phyloP scores from a whole-genome alignment of 2,113 vertebrate genomes.

The Riparia riparia region DNA sequence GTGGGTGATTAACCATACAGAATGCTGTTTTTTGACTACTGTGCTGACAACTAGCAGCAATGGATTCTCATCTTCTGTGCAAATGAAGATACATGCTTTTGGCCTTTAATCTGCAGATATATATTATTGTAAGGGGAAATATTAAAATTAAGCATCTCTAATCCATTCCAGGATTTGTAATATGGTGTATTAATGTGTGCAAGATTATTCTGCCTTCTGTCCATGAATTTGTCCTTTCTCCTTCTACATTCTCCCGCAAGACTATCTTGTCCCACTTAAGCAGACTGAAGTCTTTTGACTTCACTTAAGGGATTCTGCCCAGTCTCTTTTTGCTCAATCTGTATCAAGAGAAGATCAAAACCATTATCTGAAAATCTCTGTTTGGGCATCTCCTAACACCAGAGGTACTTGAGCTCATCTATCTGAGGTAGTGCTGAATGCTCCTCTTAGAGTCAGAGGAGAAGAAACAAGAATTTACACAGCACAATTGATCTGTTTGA shows the following conservation, averaged over 20 bases:
- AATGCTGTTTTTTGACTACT: neutral
- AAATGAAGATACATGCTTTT: neutral
- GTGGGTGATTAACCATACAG: neutral
- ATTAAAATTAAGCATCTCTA: neutral
- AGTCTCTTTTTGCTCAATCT: neutral
- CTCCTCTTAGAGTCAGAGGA: neutral
- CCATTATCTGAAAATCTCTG: neutral
- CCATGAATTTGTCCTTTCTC: neutral
- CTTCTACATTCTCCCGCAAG: neutral
- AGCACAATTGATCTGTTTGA: neutral
- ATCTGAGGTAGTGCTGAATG: fast-evolving
- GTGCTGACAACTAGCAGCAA: neutral
- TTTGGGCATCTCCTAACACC: fast-evolving
- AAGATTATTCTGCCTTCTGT: neutral
- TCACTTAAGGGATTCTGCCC: neutral
- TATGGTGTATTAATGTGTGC: neutral
- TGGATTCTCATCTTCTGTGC: neutral
- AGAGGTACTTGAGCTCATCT: neutral
- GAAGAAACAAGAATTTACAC: neutral
- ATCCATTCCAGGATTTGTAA: neutral
- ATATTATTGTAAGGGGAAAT: neutral
- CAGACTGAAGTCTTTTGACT: neutral
- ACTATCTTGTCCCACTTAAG: neutral
- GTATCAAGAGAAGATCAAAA: neutral
- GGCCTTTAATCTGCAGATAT: neutral